A percentile compares a stretch with the other conserved stretches of the same genome.
These are phyloP conservation scores for Hydractinia echinata DNA, from an alignment of 30 jellyfish, hydroid and myxozoan species.

Conservation along the genomic window DNA sequence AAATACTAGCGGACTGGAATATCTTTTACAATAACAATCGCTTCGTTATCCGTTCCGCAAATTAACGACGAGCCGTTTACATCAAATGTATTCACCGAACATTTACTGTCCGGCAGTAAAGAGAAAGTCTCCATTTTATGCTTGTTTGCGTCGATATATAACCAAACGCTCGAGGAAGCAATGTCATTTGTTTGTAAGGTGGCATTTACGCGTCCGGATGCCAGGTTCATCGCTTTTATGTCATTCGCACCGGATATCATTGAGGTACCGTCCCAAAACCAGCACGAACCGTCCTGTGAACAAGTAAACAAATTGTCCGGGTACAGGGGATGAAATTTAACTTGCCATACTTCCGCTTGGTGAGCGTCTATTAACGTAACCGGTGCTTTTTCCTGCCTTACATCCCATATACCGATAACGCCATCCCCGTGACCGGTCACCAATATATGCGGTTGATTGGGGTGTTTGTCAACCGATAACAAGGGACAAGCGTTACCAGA, in stretches of 20 bases:
- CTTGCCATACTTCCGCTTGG: constrained; percentile 80
- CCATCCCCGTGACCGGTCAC: constrained; percentile 97
- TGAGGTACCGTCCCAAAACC: constrained; percentile 99
- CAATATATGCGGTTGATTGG: constrained; percentile 75
- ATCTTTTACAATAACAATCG: constrained; percentile 63
- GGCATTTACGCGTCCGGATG: constrained; percentile 10
- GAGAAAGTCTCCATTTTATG: constrained; percentile 89
- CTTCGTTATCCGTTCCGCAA: constrained; percentile 94
- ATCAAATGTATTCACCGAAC: constrained; percentile 75
- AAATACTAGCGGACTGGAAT: constrained; percentile 47
- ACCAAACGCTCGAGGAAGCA: constrained; percentile 61
- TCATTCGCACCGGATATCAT: constrained; percentile 26
- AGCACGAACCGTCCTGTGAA: constrained; percentile 91
- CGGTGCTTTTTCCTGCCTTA: constrained; percentile 72
- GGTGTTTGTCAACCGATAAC: constrained; percentile 74
- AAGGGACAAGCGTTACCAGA: constrained; percentile 88
- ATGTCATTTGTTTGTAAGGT: constrained; percentile 18
- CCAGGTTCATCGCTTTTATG: constrained; percentile 5
- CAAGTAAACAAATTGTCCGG: constrained; percentile 95
- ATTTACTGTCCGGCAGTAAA: constrained; percentile 59
- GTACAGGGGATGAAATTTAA: constrained; percentile 65
- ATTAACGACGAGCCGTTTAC: constrained; percentile 49
- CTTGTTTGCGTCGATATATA: constrained; percentile 67
- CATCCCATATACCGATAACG: constrained; percentile 82
- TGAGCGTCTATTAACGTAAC: constrained; percentile 84